These are phyloP conservation scores for Erebia aethiops DNA, from an alignment of 2,888 invertebrate species.

Conservation along the genomic window DNA sequence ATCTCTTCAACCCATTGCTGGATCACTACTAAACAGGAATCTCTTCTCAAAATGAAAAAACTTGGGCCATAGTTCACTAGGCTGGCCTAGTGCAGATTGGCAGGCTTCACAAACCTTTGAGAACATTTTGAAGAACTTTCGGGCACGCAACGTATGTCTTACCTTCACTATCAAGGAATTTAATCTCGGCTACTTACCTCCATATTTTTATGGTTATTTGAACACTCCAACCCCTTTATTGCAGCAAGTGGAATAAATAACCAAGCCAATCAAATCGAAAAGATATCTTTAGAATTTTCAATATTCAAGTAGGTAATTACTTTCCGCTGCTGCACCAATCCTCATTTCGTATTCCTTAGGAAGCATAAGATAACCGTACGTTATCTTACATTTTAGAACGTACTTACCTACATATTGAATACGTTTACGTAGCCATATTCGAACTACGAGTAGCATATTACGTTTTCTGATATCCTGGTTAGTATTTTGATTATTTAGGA, in stretches of 20 bases:
- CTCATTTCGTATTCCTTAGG: slow-evolving; percentile 14
- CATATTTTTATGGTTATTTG: no score
- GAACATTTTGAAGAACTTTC: no score
- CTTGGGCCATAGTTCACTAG: no score
- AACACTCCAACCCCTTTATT: neutral
- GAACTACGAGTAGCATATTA: neutral
- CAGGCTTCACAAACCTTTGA: no score
- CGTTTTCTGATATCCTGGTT: neutral
- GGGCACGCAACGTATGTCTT: no score
- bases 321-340: slow-evolving; percentile 9
- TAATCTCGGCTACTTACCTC: no score
- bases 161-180: no score
- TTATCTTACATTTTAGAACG: slow-evolving; percentile 8
- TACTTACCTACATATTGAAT: slow-evolving; percentile 3
- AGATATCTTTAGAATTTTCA: neutral
- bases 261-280: neutral
- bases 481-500: neutral
- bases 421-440: slow-evolving; percentile 1
- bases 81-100: no score
- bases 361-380: no score
- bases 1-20: no score
- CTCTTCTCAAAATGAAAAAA: no score
- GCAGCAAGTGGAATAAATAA: neutral
- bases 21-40: no score
- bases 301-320: neutral